Evolutionary conservation across 2,797 vertebrate species (phyloP).

Genomic region (Syngnathus rostellatus): DNA sequence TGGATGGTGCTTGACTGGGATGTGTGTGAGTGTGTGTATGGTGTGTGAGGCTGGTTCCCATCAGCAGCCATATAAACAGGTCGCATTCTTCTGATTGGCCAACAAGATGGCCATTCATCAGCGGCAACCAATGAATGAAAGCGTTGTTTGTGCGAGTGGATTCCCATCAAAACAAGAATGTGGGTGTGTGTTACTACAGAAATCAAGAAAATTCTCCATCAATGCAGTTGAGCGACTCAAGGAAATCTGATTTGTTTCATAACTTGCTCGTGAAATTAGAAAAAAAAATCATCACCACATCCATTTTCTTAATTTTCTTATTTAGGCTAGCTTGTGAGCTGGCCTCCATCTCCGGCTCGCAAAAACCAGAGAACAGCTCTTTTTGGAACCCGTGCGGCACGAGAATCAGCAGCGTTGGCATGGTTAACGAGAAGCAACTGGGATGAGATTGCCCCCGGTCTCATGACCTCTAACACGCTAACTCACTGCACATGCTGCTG

Average conservation of each 20-base stretch:
- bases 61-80: conserved; percentile 37
- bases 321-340: background rate
- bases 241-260: background rate
- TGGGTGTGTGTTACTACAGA: background rate
- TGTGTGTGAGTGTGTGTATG: conserved; percentile 18
- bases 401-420: too few relatives aligned
- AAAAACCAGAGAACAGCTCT: too few relatives aligned
- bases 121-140: conserved; percentile 37
- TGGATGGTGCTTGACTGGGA: conserved; percentile 4
- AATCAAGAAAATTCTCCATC: too few relatives aligned
- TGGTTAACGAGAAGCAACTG: conserved; percentile 29
- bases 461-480: conserved; percentile 41
- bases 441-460: conserved; percentile 24
- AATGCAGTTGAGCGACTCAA: too few relatives aligned
- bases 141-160: conserved; percentile 7
- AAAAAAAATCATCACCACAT: background rate
- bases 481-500: conserved; percentile 42
- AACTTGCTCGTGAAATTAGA: background rate
- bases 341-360: too few relatives aligned
- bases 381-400: background rate
- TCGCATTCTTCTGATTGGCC: conserved; percentile 54
- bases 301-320: too few relatives aligned
- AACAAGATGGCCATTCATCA: conserved; percentile 43
- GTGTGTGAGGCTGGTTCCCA: conserved; percentile 18
- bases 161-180: background rate